Conservation (phyloP, 2,113 vertebrate species). For the Psilopogon haemacephalus region DNA sequence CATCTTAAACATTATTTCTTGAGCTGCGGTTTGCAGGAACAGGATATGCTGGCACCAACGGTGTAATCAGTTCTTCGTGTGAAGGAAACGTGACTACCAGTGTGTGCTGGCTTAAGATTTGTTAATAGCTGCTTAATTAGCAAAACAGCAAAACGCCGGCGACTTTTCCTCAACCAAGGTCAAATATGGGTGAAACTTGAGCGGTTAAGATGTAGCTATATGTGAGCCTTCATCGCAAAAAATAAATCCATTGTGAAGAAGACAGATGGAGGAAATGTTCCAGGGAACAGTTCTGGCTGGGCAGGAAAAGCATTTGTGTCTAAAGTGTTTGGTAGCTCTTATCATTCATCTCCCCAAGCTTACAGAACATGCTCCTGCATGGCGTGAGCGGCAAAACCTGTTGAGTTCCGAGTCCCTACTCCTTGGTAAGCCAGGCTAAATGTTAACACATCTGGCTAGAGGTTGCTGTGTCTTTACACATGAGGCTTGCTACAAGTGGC, state of each 20-base stretch:
- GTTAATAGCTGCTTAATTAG: conserved; percentile 3
- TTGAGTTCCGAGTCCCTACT: neutral
- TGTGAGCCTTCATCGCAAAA: conserved; percentile 30
- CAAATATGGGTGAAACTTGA: conserved; percentile 24
- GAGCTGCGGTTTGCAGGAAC: conserved; percentile 31
- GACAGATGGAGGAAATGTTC: conserved; percentile 58
- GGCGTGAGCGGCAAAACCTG: conserved; percentile 35
- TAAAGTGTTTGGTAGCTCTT: conserved; percentile 46
- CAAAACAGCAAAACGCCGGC: neutral
- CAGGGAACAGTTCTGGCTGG: conserved; percentile 24
- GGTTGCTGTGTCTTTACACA: neutral
- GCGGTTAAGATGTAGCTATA: neutral
- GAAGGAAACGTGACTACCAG: neutral
- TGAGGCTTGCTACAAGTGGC: conserved; percentile 36
- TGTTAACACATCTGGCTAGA: conserved; percentile 46
- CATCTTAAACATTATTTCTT: conserved; percentile 9
- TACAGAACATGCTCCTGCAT: neutral
- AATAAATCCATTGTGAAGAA: conserved; percentile 66
- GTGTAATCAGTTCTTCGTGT: conserved; percentile 33
- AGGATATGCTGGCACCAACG: conserved; percentile 48
- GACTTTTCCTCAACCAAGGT: neutral
- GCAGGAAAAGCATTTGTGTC: conserved; percentile 52
- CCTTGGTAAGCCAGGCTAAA: conserved; percentile 46
- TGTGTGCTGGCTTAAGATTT: neutral
- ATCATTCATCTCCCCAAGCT: conserved; percentile 36